Base-by-base conservation (phyloP, 2,888 invertebrate genomes). In the Dasysyrphus albostriatus region DNA sequence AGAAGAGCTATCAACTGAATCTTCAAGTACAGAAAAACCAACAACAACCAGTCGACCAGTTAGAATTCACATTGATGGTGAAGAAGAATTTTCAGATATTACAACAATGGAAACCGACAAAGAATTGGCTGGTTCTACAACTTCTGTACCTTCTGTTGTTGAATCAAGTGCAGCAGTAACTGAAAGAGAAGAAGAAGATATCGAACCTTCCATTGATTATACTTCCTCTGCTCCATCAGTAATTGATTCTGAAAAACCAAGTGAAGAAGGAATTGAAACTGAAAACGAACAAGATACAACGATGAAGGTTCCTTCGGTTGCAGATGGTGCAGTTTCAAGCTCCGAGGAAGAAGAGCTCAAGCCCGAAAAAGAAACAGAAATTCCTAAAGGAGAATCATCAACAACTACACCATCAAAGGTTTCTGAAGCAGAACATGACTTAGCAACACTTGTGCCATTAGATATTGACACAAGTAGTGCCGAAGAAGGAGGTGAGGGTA, bases 161-260 rank as follows among this genome's bases (percentile, higher is more conserved):
- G 49, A 61, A 5, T 16, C 39, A 63, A 39, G 90, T 49, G 88
- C 90, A 32, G 12, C 51, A 47, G 16, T 14, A 32, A 63, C 61
- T n/a, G 61, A 74, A 32, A 29, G n/a, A 24, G 61, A 73, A 44
- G 61, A 8, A 51, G 59, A 61, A 19, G 16, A 1, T 5, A 42
- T 3, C 12, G 39, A 63, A 34, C 29, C 2, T 42, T 42, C 44
- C 0, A 19, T 5, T 47, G 19, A 49, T 19, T 8, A 47, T 16
- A 47, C 16, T 0, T 47, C 47, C 8, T n/a, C 63, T n/a, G 4
- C 5, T 12, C 5, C 44, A 44, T n/a, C 47, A 32, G 47, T 14
- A 16, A 14, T 39, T 29, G 69, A 69, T 39, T 49, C 77, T 47
- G 8, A 61, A 14, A 73, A 69, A 54, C 69, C 65, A 65, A 12